These are phyloP conservation scores for Gordius sp. DNA, from an alignment of 2,888 invertebrate species.

Conservation along the genomic window DNA sequence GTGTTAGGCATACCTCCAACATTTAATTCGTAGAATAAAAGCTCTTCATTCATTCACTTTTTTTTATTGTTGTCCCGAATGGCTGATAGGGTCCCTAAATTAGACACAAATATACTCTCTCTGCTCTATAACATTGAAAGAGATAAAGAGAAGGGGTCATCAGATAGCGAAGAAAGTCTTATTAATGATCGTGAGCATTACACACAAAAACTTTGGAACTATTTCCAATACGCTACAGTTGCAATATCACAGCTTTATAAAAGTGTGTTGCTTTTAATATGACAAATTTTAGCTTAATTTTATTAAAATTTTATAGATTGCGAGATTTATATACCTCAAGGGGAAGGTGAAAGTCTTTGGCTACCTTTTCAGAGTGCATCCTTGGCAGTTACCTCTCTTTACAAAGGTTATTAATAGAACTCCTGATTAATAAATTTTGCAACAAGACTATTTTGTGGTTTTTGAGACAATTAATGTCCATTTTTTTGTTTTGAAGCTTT, in stretches of 20 bases:
- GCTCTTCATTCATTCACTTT: no score
- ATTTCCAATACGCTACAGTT: background rate
- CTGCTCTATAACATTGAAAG: background rate
- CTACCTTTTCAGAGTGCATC: conserved; percentile 10
- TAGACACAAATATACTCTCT: no score
- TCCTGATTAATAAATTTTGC: no score
- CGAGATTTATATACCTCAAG: background rate
- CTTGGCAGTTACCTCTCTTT: background rate
- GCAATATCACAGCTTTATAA: conserved; percentile 6
- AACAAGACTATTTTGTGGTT: no score
- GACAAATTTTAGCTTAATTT: background rate
- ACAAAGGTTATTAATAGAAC: conserved; percentile 5
- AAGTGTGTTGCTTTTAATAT: background rate
- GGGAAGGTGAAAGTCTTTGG: background rate
- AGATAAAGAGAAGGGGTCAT: background rate
- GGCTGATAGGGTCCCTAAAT: no score
- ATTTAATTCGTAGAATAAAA: no score
- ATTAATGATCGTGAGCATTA: background rate
- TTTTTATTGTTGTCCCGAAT: no score
- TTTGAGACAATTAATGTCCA: no score
- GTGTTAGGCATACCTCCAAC: no score
- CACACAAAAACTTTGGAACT: background rate
- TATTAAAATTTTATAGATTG: background rate
- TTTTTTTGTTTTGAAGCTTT: no score
- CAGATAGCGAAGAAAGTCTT: conserved; percentile 12